These are phyloP conservation scores for Microplitis manilae DNA, from an alignment of 2,888 invertebrate species.

Conservation along the genomic window DNA sequence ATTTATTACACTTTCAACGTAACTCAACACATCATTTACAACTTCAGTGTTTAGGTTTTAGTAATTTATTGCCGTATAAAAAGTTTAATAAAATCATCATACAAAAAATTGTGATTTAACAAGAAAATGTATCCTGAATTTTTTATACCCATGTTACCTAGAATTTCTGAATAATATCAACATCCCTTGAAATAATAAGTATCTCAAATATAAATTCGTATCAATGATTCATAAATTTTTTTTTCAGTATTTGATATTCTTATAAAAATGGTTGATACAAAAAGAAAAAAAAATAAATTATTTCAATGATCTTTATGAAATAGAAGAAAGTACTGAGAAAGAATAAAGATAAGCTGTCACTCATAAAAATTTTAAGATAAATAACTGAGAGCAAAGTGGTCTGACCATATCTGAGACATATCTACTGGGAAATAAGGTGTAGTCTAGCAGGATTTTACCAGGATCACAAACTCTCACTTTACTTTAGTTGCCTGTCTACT, in stretches of 20 bases:
- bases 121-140: no score
- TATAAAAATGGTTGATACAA: no score
- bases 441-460: neutral
- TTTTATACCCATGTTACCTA: no score
- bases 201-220: no score
- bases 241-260: no score
- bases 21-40: neutral
- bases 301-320: neutral
- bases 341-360: neutral
- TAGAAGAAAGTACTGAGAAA: neutral
- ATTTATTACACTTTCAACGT: neutral
- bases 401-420: constrained; percentile 6
- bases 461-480: neutral
- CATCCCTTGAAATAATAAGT: no score
- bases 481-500: neutral
- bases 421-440: constrained; percentile 13
- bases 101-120: no score
- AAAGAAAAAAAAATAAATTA: no score
- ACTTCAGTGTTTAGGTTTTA: neutral
- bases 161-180: no score
- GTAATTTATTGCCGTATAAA: neutral
- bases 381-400: constrained; percentile 13
- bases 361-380: neutral
- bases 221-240: no score
- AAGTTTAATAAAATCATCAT: no score